Base-by-base conservation (phyloP, 2,113 vertebrate species). In the Ophiodon elongatus region DNA sequence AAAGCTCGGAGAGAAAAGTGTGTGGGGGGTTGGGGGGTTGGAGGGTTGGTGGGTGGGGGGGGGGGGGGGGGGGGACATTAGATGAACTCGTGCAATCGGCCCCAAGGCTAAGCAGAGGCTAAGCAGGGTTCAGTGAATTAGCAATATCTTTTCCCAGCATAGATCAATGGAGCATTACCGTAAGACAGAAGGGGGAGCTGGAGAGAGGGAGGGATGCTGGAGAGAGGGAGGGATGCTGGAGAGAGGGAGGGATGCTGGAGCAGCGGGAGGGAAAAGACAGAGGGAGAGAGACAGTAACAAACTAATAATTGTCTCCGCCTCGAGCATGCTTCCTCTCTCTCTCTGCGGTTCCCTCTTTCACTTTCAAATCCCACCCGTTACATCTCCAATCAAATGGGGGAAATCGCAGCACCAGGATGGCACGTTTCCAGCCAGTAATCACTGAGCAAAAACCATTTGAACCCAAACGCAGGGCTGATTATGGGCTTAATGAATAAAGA, bases 121-220 rank as follows among this genome's bases (percentile, higher is more conserved):
- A 81, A 86, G 87, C 86, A 66, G 68, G 74, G 81, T 82, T 88
- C 84, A 81, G 90, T 85, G 91, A 91, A 88, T 90, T 88, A 93
- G 87, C 85, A 57, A 80, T 81, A 80, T 85, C 75, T 85, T 39
- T 94, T 93, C 88, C 90, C 89, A 85, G 89, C 88, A 90, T 62
- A 71, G 90, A 93, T 92, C 92, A 92, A 93, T 90, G 91, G 72
- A 82, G 92, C 89, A 91, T 93, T 93, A 90, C 87, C 41, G 84
- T 88, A 87, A 90, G 69, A 74, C 80, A 86, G 67, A 85, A 71
- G 56, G 69, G 65, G 62, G 33, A n/a, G n/a, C n/a, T n/a, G n/a
- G n/a, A n/a, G 62, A 88, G 39, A 41, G n/a, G n/a, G n/a, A n/a
- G n/a, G n/a, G n/a, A n/a, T n/a, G n/a, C n/a, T 50, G 71, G 80